These are phyloP conservation scores for Pyralis farinalis DNA, from an alignment of 2,888 invertebrate genomes.

Conservation along the genomic window DNA sequence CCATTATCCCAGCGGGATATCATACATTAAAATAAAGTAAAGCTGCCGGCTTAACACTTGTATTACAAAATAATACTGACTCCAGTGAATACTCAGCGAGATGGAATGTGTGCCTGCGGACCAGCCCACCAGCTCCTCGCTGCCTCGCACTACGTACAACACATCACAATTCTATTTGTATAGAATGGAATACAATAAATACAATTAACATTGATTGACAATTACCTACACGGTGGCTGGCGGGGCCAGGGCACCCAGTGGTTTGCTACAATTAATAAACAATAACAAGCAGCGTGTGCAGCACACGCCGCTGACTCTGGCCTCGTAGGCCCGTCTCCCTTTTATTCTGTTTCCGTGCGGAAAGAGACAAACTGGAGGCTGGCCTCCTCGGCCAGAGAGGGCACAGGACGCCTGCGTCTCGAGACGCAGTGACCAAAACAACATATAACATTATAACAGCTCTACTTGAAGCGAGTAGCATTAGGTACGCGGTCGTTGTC, in stretches of 20 bases:
- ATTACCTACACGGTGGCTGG: conserved; percentile 45
- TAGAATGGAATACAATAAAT: conserved; percentile 70
- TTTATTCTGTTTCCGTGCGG: conserved; percentile 30
- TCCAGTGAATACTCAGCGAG: conserved; percentile 73
- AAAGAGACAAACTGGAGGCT: conserved; percentile 36
- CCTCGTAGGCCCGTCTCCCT: conserved; percentile 29
- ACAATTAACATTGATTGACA: conserved; percentile 72
- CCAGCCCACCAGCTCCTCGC: conserved; percentile 62
- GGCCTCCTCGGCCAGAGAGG: conserved; percentile 26
- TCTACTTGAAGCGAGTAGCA: conserved; percentile 69
- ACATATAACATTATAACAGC: conserved; percentile 67
- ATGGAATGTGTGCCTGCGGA: conserved; percentile 71
- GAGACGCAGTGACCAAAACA: conserved; percentile 59
- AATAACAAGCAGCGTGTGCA: conserved; percentile 54
- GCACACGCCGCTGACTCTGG: conserved; percentile 29
- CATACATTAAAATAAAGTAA: conserved; percentile 77
- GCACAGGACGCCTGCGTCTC: conserved; percentile 41
- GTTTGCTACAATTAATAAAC: conserved; percentile 59
- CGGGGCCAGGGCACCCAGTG: conserved; percentile 28
- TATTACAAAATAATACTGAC: conserved; percentile 80
- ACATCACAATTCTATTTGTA: conserved; percentile 69
- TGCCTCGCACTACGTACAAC: conserved; percentile 51
- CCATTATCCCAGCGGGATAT: conserved; percentile 75
- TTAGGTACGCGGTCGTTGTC: conserved; percentile 57
- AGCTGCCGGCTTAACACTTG: conserved; percentile 73